Evolutionary conservation across 2,797 vertebrate species (phyloP), one percentile per base, ranked within the genome.

Genomic region (Catharus ustulatus): DNA sequence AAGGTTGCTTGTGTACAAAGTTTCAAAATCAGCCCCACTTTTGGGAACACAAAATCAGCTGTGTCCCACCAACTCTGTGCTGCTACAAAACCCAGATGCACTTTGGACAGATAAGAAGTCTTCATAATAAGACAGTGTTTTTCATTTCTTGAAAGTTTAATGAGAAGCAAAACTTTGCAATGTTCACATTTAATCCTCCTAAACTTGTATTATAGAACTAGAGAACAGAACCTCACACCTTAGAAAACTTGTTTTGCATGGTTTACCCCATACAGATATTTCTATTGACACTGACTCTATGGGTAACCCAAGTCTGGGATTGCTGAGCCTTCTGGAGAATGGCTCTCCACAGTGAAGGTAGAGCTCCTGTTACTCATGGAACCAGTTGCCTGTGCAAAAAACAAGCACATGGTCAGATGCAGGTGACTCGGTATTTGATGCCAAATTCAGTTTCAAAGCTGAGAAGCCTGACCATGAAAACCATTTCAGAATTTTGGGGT

Each of bases 401-500:
- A 15, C 61, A 76, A 81, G 71, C 20, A 29, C 29, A 19, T 6
- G 22, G 38, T 77, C 43, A 75, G 49, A 34, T 36, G 21, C 1
- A 51, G 84, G 45, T 40, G 61, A 68, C 45, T 42, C 38, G 22
- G 64, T 30, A 19, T 23, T 15, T 67, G 75, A 57, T 68, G 42
- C 62, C 32, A 62, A 52, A 68, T 38, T 17, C 27, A 2, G 4
- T 58, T 87, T 55, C 46, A 66, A 72, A 91, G n/a, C 49, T 57
- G 66, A 11, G 73, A 85, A 69, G 15, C 5, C 30, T 69, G 46
- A 59, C 55, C 16, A 23, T 59, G 36, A 66, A 54, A 81, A 72
- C 10, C 0, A 42, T 26, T 62, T 58, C 62, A 86, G 69, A 64
- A 66, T 66, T n/a, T 2, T 19, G 0, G 17, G 6, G 1, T 2